Evolutionary conservation across 2,888 invertebrate species (phyloP).

Genomic region (Parthenolecanium corni): DNA sequence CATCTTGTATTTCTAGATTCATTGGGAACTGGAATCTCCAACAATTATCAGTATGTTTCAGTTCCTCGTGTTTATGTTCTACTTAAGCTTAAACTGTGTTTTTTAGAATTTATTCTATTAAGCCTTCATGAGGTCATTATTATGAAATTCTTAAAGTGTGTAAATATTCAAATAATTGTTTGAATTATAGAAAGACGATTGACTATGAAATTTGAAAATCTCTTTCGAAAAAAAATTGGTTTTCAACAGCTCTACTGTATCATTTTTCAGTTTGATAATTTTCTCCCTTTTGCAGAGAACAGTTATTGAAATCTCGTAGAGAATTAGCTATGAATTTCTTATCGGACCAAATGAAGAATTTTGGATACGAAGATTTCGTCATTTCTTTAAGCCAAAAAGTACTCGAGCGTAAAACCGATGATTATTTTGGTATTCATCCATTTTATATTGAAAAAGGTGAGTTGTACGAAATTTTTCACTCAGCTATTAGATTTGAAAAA

Average conservation of each 20-base stretch:
- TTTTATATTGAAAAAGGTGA: conserved; percentile 56
- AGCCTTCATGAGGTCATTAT: background rate
- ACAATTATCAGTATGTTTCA: conserved; percentile 36
- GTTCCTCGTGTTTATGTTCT: conserved; percentile 14
- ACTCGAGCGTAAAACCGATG: background rate
- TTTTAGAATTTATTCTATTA: conserved; percentile 2
- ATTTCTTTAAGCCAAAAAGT: background rate
- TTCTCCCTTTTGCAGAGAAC: conserved; percentile 35
- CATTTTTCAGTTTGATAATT: conserved; percentile 3
- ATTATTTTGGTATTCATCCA: conserved; percentile 61
- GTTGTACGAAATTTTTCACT: conserved; percentile 27
- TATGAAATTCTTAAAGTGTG: background rate
- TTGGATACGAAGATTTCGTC: background rate
- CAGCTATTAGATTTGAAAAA: background rate
- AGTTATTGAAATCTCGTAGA: conserved; percentile 38
- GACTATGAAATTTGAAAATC: no score
- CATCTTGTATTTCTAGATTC: conserved; percentile 84
- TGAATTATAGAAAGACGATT: no score
- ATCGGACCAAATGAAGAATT: conserved; percentile 37
- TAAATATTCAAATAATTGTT: no score
- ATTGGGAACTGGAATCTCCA: conserved; percentile 70
- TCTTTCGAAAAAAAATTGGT: no score
- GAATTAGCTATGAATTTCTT: conserved; percentile 48
- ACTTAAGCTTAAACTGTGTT: conserved; percentile 2
- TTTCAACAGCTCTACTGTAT: no score